phyloP scores from a whole-genome alignment of 2,888 invertebrate species.

The Argyresthia albistria region DNA sequence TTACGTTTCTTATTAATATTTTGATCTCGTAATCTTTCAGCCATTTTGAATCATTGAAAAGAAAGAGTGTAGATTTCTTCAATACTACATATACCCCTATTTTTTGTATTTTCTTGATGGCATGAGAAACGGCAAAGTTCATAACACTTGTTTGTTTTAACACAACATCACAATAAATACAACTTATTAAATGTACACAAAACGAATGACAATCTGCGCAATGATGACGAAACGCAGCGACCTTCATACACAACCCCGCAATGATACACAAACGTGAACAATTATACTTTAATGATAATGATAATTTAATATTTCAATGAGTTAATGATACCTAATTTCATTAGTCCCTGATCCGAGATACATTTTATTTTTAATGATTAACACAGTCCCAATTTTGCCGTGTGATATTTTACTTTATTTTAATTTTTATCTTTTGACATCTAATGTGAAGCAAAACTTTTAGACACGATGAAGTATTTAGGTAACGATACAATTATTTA shows the following conservation, averaged over 20 bases:
- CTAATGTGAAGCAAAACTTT: not conserved
- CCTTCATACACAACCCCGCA: conserved; percentile 42
- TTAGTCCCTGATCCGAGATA: conserved; percentile 16
- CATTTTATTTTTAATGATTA: not conserved
- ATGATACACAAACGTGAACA: conserved; percentile 18
- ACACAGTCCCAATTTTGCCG: not conserved
- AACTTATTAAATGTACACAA: conserved; percentile 30
- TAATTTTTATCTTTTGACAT: too few species aligned
- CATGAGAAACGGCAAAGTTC: not conserved
- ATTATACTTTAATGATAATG: conserved; percentile 1
- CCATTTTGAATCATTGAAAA: conserved; percentile 7
- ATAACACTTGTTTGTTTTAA: conserved; percentile 9
- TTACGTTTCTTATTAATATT: too few species aligned
- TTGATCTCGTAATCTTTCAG: not conserved
- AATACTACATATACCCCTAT: conserved; percentile 8
- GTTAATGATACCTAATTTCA: conserved; percentile 5
- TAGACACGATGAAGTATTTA: not conserved
- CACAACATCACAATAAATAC: conserved; percentile 56
- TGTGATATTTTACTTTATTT: not conserved
- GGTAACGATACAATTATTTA: not conserved
- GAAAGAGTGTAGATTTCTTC: conserved; percentile 1
- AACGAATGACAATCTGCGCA: conserved; percentile 25
- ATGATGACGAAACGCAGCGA: conserved; percentile 17
- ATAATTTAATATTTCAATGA: not conserved
- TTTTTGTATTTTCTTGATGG: not conserved